Percentiles rank a stretch among this genome's conserved stretches.
phyloP scores from a whole-genome alignment of 2,888 invertebrate species.

The Eucriotettix oculatus region DNA sequence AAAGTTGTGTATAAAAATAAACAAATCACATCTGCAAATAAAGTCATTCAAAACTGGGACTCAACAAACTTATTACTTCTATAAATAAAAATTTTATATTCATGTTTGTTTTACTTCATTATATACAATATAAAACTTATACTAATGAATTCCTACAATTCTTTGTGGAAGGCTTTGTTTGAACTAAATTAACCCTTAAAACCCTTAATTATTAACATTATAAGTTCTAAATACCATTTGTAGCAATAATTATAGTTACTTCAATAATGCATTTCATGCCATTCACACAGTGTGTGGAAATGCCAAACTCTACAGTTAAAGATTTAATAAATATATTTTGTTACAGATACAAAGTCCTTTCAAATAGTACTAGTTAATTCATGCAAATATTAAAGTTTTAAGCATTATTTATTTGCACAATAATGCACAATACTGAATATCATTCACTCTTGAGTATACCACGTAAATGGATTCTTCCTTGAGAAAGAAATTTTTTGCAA shows the following conservation, averaged over 20 bases:
- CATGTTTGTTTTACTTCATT: background rate
- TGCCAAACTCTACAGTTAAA: background rate
- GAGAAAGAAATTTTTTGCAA: no score
- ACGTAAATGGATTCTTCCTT: background rate
- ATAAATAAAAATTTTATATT: background rate
- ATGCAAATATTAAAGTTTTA: background rate
- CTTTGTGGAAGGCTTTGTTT: conserved; percentile 7
- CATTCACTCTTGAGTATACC: background rate
- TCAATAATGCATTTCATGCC: background rate
- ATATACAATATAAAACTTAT: conserved; percentile 6
- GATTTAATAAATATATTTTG: background rate
- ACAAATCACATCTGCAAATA: background rate
- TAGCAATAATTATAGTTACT: background rate
- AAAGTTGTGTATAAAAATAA: background rate
- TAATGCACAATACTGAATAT: background rate
- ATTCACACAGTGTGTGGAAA: background rate
- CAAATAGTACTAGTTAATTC: background rate
- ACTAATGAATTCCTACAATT: background rate
- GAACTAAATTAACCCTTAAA: conserved; percentile 3
- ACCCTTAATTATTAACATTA: background rate
- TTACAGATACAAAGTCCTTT: background rate
- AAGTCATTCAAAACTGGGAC: background rate
- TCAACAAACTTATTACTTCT: background rate
- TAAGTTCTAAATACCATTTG: conserved; percentile 1
- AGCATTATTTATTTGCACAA: background rate